phyloP scores from a whole-genome alignment of 1,140 invertebrate species.

The Chironomus striatipennis region DNA sequence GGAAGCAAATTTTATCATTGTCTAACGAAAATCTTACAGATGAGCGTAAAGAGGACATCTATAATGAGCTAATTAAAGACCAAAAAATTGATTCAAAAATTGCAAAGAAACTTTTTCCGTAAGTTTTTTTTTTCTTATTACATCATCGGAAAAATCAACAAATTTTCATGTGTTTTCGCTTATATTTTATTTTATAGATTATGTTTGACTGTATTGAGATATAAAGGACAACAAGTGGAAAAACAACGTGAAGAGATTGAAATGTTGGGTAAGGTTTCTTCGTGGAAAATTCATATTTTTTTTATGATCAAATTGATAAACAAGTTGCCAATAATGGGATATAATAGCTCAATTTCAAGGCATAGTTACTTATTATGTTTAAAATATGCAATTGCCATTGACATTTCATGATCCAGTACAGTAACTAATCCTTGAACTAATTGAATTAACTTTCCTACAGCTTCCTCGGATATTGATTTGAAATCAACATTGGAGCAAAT shows the following conservation, averaged over 20 bases:
- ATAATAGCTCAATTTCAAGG: no score
- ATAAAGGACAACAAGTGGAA: constrained; percentile 22
- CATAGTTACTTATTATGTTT: no score
- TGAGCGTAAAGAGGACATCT: constrained; percentile 20
- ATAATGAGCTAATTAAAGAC: constrained; percentile 3
- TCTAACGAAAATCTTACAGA: constrained; percentile 3
- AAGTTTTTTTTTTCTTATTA: not conserved
- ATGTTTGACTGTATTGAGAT: constrained; percentile 19
- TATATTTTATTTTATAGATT: not conserved
- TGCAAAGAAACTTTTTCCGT: constrained; percentile 22
- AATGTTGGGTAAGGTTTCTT: constrained; percentile 17
- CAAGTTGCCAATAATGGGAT: no score
- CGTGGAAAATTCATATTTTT: not conserved
- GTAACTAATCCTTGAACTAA: no score
- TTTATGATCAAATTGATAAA: not conserved
- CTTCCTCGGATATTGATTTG: not conserved
- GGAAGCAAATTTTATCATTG: constrained; percentile 23
- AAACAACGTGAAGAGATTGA: constrained; percentile 17
- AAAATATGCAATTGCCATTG: no score
- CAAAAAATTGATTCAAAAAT: constrained; percentile 20
- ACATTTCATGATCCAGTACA: no score
- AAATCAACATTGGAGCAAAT: constrained; percentile 1
- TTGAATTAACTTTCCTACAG: not conserved
- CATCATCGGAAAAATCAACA: not conserved
- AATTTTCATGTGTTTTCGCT: not conserved